These are phyloP conservation scores for Lycodopsis pacificus DNA, from an alignment of 2,797 vertebrate species.

Conservation along the genomic window DNA sequence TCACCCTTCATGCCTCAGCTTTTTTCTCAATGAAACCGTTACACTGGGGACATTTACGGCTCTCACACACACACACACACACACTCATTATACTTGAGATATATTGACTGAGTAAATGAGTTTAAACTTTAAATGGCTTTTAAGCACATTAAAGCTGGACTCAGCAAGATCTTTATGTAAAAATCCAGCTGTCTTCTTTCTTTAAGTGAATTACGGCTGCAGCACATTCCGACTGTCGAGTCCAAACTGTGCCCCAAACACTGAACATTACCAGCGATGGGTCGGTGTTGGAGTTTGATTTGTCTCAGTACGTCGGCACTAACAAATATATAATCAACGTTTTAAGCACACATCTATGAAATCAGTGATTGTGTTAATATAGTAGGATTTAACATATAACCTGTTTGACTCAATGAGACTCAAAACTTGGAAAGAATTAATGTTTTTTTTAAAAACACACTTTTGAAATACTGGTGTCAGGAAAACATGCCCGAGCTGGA, in stretches of 20 bases:
- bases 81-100: slow-evolving; percentile 36
- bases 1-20: slow-evolving; percentile 66
- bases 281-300: no score
- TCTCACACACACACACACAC: slow-evolving; percentile 20
- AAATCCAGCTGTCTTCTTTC: slow-evolving; percentile 30
- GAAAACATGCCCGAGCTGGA: no score
- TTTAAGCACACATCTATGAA: no score
- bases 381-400: no score
- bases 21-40: slow-evolving; percentile 81
- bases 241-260: neutral
- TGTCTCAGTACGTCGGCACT: no score
- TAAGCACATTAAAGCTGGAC: slow-evolving; percentile 47
- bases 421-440: no score
- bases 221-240: neutral
- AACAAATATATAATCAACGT: no score
- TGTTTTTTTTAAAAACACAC: no score
- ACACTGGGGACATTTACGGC: slow-evolving; percentile 51
- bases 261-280: neutral
- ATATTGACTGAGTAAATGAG: slow-evolving; percentile 57
- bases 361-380: no score
- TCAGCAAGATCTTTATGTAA: slow-evolving; percentile 46
- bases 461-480: no score
- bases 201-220: slow-evolving; percentile 15
- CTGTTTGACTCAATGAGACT: no score
- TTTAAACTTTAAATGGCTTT: slow-evolving; percentile 52